Evolutionary conservation across 2,888 invertebrate genomes (phyloP).

Genomic region (Lasius platythorax): DNA sequence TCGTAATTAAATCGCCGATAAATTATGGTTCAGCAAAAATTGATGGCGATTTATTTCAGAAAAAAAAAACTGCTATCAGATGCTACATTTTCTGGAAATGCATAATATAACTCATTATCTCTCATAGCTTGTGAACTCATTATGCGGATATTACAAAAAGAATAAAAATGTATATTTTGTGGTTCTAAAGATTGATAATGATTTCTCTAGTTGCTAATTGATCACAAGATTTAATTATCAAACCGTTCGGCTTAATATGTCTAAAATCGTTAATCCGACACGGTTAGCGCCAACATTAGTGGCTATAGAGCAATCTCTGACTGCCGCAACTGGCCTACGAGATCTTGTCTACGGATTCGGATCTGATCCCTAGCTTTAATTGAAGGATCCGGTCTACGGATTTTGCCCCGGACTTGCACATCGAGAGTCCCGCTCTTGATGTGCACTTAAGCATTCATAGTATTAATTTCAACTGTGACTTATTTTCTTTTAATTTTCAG

Average conservation of each 20-base stretch:
- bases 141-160: not conserved
- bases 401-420: conserved; percentile 19
- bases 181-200: not conserved
- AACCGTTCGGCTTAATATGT: not conserved
- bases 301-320: conserved; percentile 17
- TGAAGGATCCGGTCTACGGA: conserved; percentile 44
- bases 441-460: conserved; percentile 8
- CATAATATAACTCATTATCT: not conserved
- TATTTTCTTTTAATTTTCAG: conserved; percentile 50
- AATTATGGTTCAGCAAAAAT: conserved; percentile 1
- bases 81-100: not conserved
- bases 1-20: conserved; percentile 21
- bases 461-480: conserved; percentile 13
- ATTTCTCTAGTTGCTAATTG: not conserved
- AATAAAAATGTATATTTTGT: not conserved
- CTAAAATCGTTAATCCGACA: conserved; percentile 18
- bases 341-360: conserved; percentile 35
- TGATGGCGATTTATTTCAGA: not conserved
- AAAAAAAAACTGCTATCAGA: not conserved
- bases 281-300: conserved; percentile 16
- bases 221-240: conserved; percentile 32
- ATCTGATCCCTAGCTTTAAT: conserved; percentile 44
- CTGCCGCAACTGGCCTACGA: conserved; percentile 28
- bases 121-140: not conserved
- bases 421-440: not conserved